These are phyloP conservation scores for Microchirus variegatus DNA, from an alignment of 2,797 vertebrate species.

Conservation along the genomic window DNA sequence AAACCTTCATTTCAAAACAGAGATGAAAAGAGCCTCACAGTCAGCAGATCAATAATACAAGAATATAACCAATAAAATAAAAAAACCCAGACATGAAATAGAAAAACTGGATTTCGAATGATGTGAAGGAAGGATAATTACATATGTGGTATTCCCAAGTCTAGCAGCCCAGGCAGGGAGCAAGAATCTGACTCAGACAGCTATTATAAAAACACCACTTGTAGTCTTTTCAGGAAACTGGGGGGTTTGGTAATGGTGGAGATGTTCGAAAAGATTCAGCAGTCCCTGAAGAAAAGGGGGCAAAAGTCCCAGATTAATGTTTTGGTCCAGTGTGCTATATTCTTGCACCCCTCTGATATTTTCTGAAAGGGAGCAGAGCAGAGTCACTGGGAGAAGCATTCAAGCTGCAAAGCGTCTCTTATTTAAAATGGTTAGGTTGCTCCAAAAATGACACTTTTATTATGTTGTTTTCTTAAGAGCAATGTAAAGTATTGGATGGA, in stretches of 20 bases:
- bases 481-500: conserved; percentile 1
- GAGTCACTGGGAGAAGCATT: conserved; percentile 33
- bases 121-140: conserved; percentile 35
- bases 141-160: conserved; percentile 12
- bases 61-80: conserved; percentile 43
- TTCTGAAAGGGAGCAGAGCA: conserved; percentile 31
- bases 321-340: conserved; percentile 39
- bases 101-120: conserved; percentile 40
- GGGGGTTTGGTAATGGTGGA: conserved; percentile 30
- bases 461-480: conserved; percentile 8
- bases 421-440: conserved; percentile 11
- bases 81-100: conserved; percentile 17
- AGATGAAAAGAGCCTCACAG: conserved; percentile 24
- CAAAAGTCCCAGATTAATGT: conserved; percentile 61
- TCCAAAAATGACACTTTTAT: conserved; percentile 13
- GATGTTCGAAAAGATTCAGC: conserved; percentile 44
- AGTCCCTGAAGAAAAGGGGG: conserved; percentile 41
- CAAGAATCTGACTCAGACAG: conserved; percentile 14
- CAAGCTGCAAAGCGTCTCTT: conserved; percentile 16
- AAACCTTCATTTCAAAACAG: conserved; percentile 39
- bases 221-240: conserved; percentile 49
- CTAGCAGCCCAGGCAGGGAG: conserved; percentile 8
- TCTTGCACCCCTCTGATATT: conserved; percentile 33
- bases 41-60: conserved; percentile 51
- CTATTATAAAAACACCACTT: conserved; percentile 22